Percentiles rank a stretch among this genome's conserved stretches.
phyloP scores from a whole-genome alignment of 2,888 invertebrate genomes.

The Adelphocoris suturalis region DNA sequence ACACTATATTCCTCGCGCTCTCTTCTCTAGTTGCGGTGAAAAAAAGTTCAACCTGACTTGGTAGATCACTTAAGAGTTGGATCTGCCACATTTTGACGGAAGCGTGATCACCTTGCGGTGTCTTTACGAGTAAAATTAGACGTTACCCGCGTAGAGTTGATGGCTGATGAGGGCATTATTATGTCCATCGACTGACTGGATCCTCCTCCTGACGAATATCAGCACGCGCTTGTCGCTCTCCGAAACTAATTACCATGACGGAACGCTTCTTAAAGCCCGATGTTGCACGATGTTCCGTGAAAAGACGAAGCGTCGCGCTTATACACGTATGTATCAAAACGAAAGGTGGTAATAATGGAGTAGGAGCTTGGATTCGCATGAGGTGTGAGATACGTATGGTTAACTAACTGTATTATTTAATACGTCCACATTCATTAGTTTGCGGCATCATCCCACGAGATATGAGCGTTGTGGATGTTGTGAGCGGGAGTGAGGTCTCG shows the following conservation, averaged over 20 bases:
- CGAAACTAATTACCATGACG: slow-evolving; percentile 3
- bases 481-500: neutral
- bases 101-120: neutral
- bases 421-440: neutral
- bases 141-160: neutral
- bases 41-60: neutral
- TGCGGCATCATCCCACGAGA: slow-evolving; percentile 10
- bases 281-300: neutral
- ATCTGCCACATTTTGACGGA: slow-evolving; percentile 20
- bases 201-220: neutral
- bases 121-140: neutral
- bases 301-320: neutral
- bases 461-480: neutral
- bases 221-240: neutral
- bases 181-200: neutral
- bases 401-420: slow-evolving; percentile 11
- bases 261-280: neutral
- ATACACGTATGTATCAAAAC: neutral
- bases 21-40: no score
- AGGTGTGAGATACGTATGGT: neutral
- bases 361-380: neutral
- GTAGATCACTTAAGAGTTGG: neutral
- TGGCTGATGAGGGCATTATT: neutral
- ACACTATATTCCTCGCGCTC: no score
- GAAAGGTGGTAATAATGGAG: slow-evolving; percentile 13